Conservation (phyloP, 2,113 vertebrate genomes). For the Oreotragus oreotragus region DNA sequence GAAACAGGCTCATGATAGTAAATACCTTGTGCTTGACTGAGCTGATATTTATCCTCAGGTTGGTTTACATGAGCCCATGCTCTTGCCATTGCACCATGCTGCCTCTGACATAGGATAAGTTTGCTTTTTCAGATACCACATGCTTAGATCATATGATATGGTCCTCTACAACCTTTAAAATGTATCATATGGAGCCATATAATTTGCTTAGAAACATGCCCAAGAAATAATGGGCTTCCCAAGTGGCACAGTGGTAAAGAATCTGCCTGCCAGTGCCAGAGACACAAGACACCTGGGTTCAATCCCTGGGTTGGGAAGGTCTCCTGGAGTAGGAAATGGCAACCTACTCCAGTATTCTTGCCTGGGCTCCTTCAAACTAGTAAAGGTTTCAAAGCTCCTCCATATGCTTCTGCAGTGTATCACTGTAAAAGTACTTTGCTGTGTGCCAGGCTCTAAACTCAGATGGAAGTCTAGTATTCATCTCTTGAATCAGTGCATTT, state of each 20-base stretch:
- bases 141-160: background rate
- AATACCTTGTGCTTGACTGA: background rate
- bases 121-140: background rate
- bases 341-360: background rate
- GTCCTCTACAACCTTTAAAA: background rate
- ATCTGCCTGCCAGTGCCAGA: background rate
- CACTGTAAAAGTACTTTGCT: background rate
- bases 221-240: background rate
- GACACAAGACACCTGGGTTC: background rate
- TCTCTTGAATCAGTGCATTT: background rate
- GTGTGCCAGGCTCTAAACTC: background rate
- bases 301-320: background rate
- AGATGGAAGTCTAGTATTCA: background rate
- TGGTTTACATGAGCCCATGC: background rate
- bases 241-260: background rate
- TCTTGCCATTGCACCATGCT: background rate
- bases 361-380: background rate
- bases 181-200: background rate
- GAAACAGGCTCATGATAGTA: background rate
- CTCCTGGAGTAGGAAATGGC: background rate
- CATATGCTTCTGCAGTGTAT: background rate
- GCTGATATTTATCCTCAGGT: background rate
- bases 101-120: background rate
- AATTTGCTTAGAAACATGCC: background rate
- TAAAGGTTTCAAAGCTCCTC: background rate